Evolutionary conservation across 2,113 vertebrate species (phyloP), one percentile per base, ranked within the genome.

Genomic region (Elgaria multicarinata): DNA sequence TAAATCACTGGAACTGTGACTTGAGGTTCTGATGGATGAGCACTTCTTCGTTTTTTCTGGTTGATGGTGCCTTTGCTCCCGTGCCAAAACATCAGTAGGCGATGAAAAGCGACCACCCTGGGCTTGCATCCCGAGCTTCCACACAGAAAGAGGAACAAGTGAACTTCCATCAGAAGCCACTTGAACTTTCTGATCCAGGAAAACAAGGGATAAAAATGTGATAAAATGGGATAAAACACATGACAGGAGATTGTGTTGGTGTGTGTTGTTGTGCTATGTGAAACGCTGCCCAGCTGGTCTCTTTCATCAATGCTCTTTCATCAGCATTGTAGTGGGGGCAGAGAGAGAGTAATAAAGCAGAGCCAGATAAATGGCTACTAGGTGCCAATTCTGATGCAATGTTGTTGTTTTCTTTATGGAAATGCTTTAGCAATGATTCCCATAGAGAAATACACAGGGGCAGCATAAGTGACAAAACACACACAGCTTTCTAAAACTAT

Each of bases 1-100:
- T 91, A 95, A 96, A 95, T 93, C 94, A 94, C 90, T 93, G 93
- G 75, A 91, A 93, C 90, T 93, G 88, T 55, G 75, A 94, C 93
- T 87, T 92, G 83, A 87, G 92, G 93, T 93, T 91, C 90, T 94
- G 76, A 95, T 93, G 90, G 94, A 95, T 90, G 87, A 53, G 55
- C 0, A 0, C 12, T 71, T n/a, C n/a, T n/a, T n/a, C n/a, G n/a
- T n/a, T n/a, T n/a, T n/a, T 90, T 85, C 74, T 83, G 67, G 93
- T 93, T 95, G 90, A 90, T 58, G 85, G 91, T 92, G 88, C 88
- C 88, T 85, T n/a, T 87, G 42, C 50, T 93, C 76, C 58, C 39
- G 55, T 44, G 91, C 88, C 87, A 90, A 92, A 92, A 76, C 4
- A 83, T 94, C 77, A 18, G 82, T 58, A 24, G 33, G 87, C 71